Percentiles rank a stretch among this genome's conserved stretches.
phyloP scores from a whole-genome alignment of 2,797 vertebrate species.

The Glyptemys insculpta region DNA sequence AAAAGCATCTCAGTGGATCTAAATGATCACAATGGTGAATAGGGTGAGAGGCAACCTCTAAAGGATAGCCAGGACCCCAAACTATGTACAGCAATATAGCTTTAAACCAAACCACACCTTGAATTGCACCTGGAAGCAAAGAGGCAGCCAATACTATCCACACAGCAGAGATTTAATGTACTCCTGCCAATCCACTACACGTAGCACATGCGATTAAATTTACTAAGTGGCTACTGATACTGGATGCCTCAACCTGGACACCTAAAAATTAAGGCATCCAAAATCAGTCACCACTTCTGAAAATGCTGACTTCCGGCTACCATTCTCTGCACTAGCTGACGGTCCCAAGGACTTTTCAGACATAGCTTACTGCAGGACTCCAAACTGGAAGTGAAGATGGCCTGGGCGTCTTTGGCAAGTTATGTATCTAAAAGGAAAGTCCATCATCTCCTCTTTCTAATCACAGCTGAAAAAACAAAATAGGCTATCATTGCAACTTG shows the following conservation, averaged over 20 bases:
- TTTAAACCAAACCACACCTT: neutral
- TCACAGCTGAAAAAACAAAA: neutral
- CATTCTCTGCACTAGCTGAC: neutral
- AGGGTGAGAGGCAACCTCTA: neutral
- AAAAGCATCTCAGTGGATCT: neutral
- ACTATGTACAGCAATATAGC: neutral
- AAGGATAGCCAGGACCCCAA: neutral
- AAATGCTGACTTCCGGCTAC: neutral
- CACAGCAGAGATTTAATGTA: slow-evolving; percentile 35
- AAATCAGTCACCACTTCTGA: neutral
- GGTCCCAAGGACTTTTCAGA: neutral
- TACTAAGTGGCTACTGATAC: slow-evolving; percentile 55
- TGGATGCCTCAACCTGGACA: neutral
- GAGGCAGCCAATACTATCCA: neutral
- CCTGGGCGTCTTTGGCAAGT: neutral
- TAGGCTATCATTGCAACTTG: neutral
- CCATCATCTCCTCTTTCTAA: neutral
- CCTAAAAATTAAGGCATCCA: neutral
- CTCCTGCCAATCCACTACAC: slow-evolving; percentile 38
- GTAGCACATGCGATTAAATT: slow-evolving; percentile 51
- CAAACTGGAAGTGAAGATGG: neutral
- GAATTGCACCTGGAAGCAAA: neutral
- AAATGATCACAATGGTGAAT: neutral
- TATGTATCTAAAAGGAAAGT: neutral
- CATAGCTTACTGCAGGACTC: neutral